phyloP scores from a whole-genome alignment of 2,888 invertebrate species.

The Tricholauxania praeusta region DNA sequence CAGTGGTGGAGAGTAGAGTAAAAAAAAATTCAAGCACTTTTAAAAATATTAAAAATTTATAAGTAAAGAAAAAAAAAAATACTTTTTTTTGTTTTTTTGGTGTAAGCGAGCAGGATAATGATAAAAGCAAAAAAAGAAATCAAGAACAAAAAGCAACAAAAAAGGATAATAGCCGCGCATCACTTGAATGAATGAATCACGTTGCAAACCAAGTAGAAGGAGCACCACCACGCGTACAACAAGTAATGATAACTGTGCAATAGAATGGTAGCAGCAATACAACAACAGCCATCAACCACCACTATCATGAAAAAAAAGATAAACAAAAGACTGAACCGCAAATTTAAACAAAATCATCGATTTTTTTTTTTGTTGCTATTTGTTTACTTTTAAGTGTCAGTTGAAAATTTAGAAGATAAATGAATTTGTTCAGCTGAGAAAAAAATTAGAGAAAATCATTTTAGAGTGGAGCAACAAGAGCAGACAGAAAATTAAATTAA shows the following conservation, averaged over 20 bases:
- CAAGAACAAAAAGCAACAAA: neutral
- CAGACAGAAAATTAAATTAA: too few relatives aligned
- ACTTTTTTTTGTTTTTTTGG: neutral
- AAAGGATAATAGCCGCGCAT: neutral
- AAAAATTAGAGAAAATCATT: too few relatives aligned
- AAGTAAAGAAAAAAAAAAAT: neutral
- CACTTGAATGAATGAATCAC: too few relatives aligned
- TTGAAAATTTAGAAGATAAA: conserved; percentile 33
- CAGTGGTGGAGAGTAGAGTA: neutral
- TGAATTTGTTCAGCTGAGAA: too few relatives aligned
- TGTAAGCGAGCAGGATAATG: neutral
- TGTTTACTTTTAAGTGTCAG: neutral
- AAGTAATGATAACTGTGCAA: neutral
- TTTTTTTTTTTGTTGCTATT: neutral
- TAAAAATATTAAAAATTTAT: conserved; percentile 35
- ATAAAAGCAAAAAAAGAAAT: neutral
- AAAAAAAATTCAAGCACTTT: conserved; percentile 26
- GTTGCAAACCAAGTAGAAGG: too few relatives aligned
- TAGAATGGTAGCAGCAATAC: neutral
- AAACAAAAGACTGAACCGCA: too few relatives aligned
- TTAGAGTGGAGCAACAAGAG: too few relatives aligned
- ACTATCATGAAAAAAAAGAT: too few relatives aligned
- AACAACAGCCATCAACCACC: too few relatives aligned
- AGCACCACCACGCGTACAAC: neutral
- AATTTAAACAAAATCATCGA: neutral